Percentiles rank a stretch among this genome's conserved stretches.
Evolutionary conservation across 2,888 invertebrate genomes (phyloP).

Genomic region (Celastrina argiolus): DNA sequence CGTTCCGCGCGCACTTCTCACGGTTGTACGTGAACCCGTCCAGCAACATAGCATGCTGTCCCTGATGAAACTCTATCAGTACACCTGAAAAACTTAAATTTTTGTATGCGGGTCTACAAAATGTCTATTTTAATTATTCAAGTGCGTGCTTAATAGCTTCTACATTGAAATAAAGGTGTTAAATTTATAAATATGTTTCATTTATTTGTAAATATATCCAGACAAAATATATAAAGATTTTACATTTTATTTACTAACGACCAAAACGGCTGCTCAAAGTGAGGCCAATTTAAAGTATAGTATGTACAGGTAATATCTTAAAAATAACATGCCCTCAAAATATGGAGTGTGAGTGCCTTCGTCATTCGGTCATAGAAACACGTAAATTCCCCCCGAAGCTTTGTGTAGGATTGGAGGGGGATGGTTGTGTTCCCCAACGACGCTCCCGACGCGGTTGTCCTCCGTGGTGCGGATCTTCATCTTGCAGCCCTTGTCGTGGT

Average conservation of each 20-base stretch:
- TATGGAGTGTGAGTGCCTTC: neutral
- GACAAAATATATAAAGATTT: too few species aligned
- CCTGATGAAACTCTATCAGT: neutral
- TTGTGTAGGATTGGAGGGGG: conserved; percentile 18
- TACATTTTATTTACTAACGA: too few species aligned
- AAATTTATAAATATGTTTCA: too few species aligned
- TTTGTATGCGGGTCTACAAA: neutral
- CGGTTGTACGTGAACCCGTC: conserved; percentile 29
- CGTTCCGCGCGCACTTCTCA: neutral
- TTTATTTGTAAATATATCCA: too few species aligned
- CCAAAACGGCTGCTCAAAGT: too few species aligned
- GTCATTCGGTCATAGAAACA: neutral
- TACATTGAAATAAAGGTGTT: too few species aligned
- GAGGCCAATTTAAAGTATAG: too few species aligned
- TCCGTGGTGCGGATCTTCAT: neutral
- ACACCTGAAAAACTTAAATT: conserved; percentile 6
- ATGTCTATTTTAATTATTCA: too few species aligned
- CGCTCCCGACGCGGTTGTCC: neutral
- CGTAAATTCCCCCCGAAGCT: conserved; percentile 6
- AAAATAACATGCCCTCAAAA: too few species aligned
- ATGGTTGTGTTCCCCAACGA: conserved; percentile 19
- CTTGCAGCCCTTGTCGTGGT: conserved; percentile 6
- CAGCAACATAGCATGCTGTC: conserved; percentile 14
- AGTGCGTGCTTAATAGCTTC: too few species aligned
- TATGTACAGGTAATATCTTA: too few species aligned